These are phyloP conservation scores for Corydoras maculifer DNA, from an alignment of 2,113 vertebrate species.

Conservation along the genomic window DNA sequence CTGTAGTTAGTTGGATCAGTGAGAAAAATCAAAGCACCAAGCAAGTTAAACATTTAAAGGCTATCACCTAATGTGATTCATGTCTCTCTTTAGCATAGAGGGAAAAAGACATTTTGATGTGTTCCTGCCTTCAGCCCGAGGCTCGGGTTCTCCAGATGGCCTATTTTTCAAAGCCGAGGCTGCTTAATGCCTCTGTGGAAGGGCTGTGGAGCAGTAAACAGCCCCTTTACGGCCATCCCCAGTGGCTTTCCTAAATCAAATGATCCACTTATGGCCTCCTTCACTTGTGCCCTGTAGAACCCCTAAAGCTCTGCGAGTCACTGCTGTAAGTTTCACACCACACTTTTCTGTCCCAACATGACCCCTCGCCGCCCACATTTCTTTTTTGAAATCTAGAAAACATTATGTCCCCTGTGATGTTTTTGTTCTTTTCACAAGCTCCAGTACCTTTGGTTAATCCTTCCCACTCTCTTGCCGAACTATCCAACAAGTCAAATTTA, in stretches of 20 bases:
- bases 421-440: conserved; percentile 1
- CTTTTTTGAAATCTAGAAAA: neutral
- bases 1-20: conserved; percentile 16
- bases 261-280: conserved; percentile 52
- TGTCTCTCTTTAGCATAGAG: conserved; percentile 2
- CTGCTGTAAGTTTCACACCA: conserved; percentile 7
- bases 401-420: neutral
- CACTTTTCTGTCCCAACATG: neutral
- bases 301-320: conserved; percentile 14
- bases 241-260: conserved; percentile 46
- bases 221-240: conserved; percentile 44
- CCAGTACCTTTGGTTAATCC: too few species aligned
- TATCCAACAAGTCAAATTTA: too few species aligned
- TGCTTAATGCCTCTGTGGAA: conserved; percentile 54
- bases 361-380: neutral
- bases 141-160: conserved; percentile 58
- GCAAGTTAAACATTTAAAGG: neutral
- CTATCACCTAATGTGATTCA: neutral
- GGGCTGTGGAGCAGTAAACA: conserved; percentile 49
- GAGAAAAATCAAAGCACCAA: neutral
- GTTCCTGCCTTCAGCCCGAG: conserved; percentile 26
- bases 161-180: conserved; percentile 53
- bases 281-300: conserved; percentile 37
- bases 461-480: too few species aligned
- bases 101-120: conserved; percentile 1